Evolutionary conservation across 2,888 invertebrate species (phyloP).

Genomic region (Idaea straminata): DNA sequence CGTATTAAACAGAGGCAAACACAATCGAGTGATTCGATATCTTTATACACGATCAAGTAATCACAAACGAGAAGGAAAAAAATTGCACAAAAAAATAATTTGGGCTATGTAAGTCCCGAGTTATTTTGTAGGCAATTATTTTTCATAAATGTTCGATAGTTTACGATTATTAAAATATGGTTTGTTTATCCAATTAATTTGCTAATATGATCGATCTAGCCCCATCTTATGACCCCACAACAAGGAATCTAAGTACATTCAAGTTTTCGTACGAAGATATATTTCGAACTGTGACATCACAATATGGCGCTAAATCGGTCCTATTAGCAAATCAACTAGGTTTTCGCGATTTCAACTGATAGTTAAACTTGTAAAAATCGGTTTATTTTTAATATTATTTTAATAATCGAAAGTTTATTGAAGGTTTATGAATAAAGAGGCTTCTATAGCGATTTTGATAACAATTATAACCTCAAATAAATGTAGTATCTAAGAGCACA

Average conservation of each 20-base stretch:
- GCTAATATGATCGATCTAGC: too few species aligned
- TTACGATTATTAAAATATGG: background rate
- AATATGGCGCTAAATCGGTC: too few species aligned
- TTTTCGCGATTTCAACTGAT: too few species aligned
- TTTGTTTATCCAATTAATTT: background rate
- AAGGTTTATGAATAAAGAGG: background rate
- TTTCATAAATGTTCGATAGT: background rate
- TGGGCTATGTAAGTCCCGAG: background rate
- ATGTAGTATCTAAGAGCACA: conserved; percentile 31
- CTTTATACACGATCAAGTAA: background rate
- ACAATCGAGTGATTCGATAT: background rate
- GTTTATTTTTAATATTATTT: background rate
- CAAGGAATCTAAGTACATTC: too few species aligned
- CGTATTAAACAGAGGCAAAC: too few species aligned
- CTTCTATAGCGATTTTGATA: background rate
- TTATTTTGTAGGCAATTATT: background rate
- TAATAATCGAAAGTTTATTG: background rate
- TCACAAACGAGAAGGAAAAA: background rate
- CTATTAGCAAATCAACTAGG: too few species aligned
- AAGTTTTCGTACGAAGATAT: too few species aligned
- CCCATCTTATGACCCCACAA: too few species aligned
- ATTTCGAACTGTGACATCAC: too few species aligned
- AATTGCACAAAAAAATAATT: background rate
- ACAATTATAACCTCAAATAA: conserved; percentile 4
- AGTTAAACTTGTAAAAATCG: background rate